Base-by-base conservation (phyloP, 1,140 invertebrate genomes). In the Drosophila bocki region DNA sequence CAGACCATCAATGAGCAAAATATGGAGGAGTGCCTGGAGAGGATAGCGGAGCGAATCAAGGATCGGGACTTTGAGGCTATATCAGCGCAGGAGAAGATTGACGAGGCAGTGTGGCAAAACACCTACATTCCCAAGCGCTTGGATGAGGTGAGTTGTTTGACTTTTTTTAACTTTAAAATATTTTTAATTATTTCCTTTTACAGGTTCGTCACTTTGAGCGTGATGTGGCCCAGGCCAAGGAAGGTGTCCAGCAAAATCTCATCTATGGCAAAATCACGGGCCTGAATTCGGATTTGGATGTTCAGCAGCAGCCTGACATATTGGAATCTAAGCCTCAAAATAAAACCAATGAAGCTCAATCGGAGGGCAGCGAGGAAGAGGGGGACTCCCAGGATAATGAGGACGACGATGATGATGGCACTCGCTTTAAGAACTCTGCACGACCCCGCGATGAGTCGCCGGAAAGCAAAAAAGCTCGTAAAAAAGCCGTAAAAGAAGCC, bases 121-220 rank as follows among this genome's bases (percentile, higher is more conserved):
- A 95, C 96, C 12, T 99, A 96, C 91, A 99, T 99, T 93, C 99
- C 99, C 22, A 96, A 99, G 93, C 96, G 96, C 75, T 94, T 99
- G n/a, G 96, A 96, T 80, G 96, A 99, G 94, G 97, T 98, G 92
- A 82, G 72, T 77, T 2, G 2, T 0, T 1, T 15, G 11, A 15
- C 0, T 11, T 22, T 11, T 32, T 33, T 15, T 5, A 4, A 7
- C 1, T 9, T 1, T 9, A 3, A 17, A 45, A n/a, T 0, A 2
- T 9, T 37, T 26, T 51, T 51, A 54, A 3, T 3, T 12, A 13
- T 19, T 22, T 7, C 5, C 5, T 0, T 12, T 42, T 91, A 33
- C 84, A 97, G 96, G 96, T 99, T 13, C 95, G 97, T 32, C 96
- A 99, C 93, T 96, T 96, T 93, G 99, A 99, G 93, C 93, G 97